phyloP scores from a whole-genome alignment of 2,797 vertebrate species.

The Eremophila alpestris region DNA sequence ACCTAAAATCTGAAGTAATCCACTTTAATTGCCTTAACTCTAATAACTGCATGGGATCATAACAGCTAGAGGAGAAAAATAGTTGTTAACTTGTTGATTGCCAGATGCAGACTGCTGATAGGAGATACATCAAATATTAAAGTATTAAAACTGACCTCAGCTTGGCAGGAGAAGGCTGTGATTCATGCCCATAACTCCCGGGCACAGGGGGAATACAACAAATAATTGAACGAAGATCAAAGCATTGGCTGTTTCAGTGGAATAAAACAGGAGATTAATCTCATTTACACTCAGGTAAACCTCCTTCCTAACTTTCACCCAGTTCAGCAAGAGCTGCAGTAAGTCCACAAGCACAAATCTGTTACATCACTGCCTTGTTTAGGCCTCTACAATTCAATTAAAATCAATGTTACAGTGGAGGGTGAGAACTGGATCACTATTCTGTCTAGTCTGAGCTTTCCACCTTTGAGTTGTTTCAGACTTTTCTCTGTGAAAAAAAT shows the following conservation, averaged over 20 bases:
- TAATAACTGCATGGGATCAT: background rate
- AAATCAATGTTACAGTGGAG: background rate
- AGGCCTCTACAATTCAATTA: background rate
- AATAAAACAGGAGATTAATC: background rate
- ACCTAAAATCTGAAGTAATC: conserved; percentile 30
- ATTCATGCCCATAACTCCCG: conserved; percentile 2
- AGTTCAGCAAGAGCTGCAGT: background rate
- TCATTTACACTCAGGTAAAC: background rate
- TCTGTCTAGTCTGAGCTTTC: background rate
- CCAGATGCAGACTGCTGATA: conserved; percentile 50
- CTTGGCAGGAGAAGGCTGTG: conserved; percentile 1
- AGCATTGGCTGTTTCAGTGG: background rate
- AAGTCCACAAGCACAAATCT: background rate
- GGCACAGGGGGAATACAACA: background rate
- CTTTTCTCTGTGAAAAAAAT: background rate
- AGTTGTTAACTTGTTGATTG: conserved; percentile 39
- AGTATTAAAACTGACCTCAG: conserved; percentile 44
- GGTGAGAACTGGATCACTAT: background rate
- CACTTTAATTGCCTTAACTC: conserved; percentile 20
- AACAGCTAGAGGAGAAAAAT: conserved; percentile 34
- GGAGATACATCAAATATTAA: conserved; percentile 18
- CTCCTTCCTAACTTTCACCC: background rate
- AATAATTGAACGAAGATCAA: conserved; percentile 20
- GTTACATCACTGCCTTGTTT: background rate
- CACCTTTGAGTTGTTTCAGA: background rate